These are phyloP conservation scores for Corythoichthys haematopterus DNA, from an alignment of 2,113 vertebrate species.

Conservation along the genomic window DNA sequence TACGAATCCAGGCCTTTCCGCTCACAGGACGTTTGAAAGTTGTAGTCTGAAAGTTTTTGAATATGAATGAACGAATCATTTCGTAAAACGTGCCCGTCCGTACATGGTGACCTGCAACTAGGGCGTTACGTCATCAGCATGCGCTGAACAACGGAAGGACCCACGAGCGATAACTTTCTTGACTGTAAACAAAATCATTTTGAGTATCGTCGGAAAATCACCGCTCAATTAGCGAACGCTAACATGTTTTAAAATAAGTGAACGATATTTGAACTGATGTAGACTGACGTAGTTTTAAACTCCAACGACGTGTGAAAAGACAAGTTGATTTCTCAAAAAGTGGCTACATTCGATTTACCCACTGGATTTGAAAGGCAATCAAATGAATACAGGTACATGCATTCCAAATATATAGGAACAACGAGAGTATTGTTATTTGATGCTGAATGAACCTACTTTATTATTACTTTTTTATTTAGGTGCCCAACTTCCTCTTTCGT, in stretches of 20 bases:
- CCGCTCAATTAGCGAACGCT: too few relatives aligned
- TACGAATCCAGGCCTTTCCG: too few relatives aligned
- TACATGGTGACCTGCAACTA: too few relatives aligned
- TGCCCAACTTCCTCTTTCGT: constrained; percentile 23
- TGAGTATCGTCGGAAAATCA: too few relatives aligned
- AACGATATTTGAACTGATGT: neutral
- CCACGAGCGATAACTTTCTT: too few relatives aligned
- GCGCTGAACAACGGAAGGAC: too few relatives aligned
- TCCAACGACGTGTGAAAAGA: neutral
- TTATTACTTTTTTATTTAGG: constrained; percentile 17
- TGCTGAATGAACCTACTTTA: neutral
- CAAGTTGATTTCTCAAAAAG: neutral
- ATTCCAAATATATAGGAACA: neutral
- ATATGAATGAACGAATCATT: too few relatives aligned
- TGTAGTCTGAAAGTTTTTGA: too few relatives aligned
- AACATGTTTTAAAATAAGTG: neutral
- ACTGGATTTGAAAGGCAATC: neutral
- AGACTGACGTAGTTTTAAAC: neutral
- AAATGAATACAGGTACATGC: constrained; percentile 1
- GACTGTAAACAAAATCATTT: too few relatives aligned
- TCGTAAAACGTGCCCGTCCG: too few relatives aligned
- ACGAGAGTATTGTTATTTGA: neutral
- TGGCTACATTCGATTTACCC: neutral
- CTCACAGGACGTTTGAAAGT: too few relatives aligned
- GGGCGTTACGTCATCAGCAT: too few relatives aligned